Evolutionary conservation across 1,140 invertebrate genomes (phyloP).

Genomic region (Tetraneura akinire): DNA sequence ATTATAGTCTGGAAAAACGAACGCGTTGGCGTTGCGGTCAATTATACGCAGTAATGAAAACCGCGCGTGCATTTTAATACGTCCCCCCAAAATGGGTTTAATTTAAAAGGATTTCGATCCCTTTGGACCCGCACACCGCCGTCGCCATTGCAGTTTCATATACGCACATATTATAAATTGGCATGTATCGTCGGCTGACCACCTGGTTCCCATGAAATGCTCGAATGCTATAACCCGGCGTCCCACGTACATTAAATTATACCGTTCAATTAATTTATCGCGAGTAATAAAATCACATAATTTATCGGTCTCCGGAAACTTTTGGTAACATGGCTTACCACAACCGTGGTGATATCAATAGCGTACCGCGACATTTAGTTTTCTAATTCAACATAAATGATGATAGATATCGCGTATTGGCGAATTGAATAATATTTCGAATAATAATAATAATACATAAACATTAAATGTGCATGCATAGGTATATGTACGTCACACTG

Average conservation of each 20-base stretch:
- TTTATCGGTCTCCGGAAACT: constrained; percentile 47
- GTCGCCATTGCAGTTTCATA: background rate
- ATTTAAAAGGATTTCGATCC: constrained; percentile 28
- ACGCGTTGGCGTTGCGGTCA: constrained; percentile 22
- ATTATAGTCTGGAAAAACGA: background rate
- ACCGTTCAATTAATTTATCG: constrained; percentile 48
- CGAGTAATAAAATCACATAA: constrained; percentile 41
- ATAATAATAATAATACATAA: background rate
- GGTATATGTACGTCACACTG: too few species aligned
- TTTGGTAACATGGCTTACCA: background rate
- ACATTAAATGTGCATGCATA: too few species aligned
- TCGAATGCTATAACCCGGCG: constrained; percentile 28
- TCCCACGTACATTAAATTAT: constrained; percentile 18
- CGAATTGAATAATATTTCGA: background rate
- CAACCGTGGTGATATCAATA: background rate
- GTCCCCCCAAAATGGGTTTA: constrained; percentile 9
- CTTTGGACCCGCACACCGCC: background rate
- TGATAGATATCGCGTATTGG: constrained; percentile 4
- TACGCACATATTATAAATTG: constrained; percentile 6
- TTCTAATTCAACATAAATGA: constrained; percentile 13
- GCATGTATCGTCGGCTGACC: constrained; percentile 33
- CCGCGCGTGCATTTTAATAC: background rate
- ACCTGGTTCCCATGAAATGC: constrained; percentile 45
- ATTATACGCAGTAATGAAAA: constrained; percentile 3
- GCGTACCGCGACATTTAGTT: background rate